Evolutionary conservation across 2,797 vertebrate genomes (phyloP).

Genomic region (Loriculus beryllinus): DNA sequence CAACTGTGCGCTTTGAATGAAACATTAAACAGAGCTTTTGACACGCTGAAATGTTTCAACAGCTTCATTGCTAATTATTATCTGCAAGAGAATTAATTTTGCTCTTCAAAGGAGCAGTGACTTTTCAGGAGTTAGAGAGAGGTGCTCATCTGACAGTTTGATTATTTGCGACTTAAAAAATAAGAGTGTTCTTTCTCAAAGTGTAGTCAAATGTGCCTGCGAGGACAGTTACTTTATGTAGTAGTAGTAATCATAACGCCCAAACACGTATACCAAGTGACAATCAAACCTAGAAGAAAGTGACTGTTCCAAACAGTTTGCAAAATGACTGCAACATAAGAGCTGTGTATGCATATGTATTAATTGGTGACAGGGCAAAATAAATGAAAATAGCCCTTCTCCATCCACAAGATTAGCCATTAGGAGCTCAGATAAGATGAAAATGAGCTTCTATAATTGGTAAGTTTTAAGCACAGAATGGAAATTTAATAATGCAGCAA

Average conservation of each 20-base stretch:
- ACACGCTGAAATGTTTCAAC: neutral
- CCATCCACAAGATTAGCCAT: neutral
- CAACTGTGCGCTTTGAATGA: neutral
- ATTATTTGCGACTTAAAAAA: conserved; percentile 12
- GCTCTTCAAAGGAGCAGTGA: neutral
- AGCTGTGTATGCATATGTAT: neutral
- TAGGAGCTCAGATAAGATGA: neutral
- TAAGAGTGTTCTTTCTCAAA: conserved; percentile 1
- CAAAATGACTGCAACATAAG: neutral
- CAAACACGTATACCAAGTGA: neutral
- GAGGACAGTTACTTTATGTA: neutral
- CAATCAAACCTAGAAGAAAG: neutral
- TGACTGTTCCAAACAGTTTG: neutral
- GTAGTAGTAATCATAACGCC: neutral
- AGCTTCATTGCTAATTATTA: neutral
- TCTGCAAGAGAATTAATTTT: neutral
- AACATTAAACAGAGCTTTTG: conserved; percentile 9
- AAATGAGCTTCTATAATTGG: neutral
- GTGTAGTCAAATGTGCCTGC: neutral
- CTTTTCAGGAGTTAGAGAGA: neutral
- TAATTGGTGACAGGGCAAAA: neutral
- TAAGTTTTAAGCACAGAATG: neutral
- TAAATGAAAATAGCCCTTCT: neutral
- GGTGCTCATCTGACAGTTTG: neutral
- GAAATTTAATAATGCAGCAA: neutral